Conservation (phyloP, 2,113 vertebrate genomes). For the Rynchops niger region DNA sequence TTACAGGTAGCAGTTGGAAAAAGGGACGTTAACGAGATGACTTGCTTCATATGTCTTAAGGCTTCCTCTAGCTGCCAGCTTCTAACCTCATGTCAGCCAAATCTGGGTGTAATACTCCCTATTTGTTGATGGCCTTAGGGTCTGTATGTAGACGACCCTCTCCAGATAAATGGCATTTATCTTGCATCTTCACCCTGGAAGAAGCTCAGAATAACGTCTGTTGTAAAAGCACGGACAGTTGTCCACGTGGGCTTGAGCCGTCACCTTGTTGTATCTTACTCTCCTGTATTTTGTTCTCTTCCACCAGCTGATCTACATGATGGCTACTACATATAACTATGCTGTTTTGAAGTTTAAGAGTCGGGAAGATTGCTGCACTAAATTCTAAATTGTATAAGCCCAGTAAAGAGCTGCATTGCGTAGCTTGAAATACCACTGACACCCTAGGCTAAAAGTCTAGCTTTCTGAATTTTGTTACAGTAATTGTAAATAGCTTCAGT, state of each 20-base stretch:
- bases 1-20: background rate
- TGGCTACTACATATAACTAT: slow-evolving; percentile 99
- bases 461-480: slow-evolving; percentile 79
- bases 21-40: background rate
- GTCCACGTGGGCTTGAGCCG: slow-evolving; percentile 45
- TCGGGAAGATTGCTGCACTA: slow-evolving; percentile 99
- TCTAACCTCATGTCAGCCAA: background rate
- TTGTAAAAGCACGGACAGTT: slow-evolving; percentile 52
- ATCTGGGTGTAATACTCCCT: background rate
- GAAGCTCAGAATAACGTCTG: slow-evolving; percentile 18
- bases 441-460: slow-evolving; percentile 84
- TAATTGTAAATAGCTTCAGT: slow-evolving; percentile 93
- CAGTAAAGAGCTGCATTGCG: slow-evolving; percentile 74
- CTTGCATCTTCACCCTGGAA: slow-evolving; percentile 42
- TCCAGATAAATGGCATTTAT: background rate
- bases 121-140: background rate
- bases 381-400: slow-evolving; percentile 90
- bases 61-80: background rate
- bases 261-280: slow-evolving; percentile 80
- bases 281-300: slow-evolving; percentile 93
- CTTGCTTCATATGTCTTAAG: background rate
- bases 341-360: slow-evolving; percentile 99
- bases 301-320: slow-evolving; percentile 99
- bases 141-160: background rate
- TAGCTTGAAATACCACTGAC: slow-evolving; percentile 88